Evolutionary conservation across 2,113 vertebrate genomes (phyloP).

Genomic region (Rhynchopsitta pachyrhyncha): DNA sequence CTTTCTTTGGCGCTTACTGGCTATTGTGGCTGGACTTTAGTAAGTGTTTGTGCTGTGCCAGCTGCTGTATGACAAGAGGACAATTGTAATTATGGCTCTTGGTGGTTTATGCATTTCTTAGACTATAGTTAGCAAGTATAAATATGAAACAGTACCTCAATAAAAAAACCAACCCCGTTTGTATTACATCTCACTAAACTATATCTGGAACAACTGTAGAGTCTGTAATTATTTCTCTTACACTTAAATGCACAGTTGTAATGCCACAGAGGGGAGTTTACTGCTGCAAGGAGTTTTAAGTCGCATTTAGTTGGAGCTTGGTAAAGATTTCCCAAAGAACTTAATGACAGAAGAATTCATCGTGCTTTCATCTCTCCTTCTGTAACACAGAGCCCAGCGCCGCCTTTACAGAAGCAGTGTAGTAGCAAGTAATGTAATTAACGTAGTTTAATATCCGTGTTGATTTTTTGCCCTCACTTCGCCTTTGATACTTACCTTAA

Average conservation of each 20-base stretch:
- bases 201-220: background rate
- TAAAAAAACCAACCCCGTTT: background rate
- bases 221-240: constrained; percentile 29
- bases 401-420: background rate
- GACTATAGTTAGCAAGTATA: background rate
- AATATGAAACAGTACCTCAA: background rate
- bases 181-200: background rate
- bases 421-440: background rate
- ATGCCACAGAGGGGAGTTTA: background rate
- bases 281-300: constrained; percentile 1
- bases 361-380: background rate
- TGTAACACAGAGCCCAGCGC: background rate
- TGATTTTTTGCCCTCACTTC: background rate
- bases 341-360: constrained; percentile 3
- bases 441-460: background rate
- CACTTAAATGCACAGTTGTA: background rate
- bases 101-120: constrained; percentile 3
- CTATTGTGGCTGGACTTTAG: background rate
- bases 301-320: background rate
- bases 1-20: background rate
- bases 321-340: constrained; percentile 6
- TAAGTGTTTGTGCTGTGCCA: constrained; percentile 42
- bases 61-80: constrained; percentile 14
- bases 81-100: background rate
- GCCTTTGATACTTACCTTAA: accelerated